Evolutionary conservation across 2,888 invertebrate genomes (phyloP).

Genomic region (Synergus laeviventris): DNA sequence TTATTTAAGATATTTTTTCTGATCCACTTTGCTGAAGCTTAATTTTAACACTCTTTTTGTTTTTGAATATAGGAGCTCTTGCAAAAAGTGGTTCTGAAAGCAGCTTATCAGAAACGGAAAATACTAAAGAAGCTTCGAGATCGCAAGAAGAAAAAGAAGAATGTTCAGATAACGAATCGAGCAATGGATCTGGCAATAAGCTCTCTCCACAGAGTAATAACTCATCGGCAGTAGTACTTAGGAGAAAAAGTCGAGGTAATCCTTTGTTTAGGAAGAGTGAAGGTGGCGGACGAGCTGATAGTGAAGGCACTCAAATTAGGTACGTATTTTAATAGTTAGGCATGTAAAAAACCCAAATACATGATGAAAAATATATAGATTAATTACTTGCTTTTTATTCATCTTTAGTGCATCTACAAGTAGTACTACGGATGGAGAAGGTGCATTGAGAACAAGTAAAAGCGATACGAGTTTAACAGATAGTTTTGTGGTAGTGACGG

Average conservation of each 20-base stretch:
- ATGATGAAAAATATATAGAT: neutral
- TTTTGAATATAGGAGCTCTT: slow-evolving; percentile 74
- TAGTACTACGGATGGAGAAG: slow-evolving; percentile 66
- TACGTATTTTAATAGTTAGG: slow-evolving; percentile 48
- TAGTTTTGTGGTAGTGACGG: slow-evolving; percentile 89
- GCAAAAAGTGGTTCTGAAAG: slow-evolving; percentile 93
- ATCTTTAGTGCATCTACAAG: slow-evolving; percentile 62
- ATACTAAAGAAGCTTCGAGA: slow-evolving; percentile 84
- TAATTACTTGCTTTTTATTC: slow-evolving; percentile 10
- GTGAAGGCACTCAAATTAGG: slow-evolving; percentile 72
- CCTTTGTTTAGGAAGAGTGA: slow-evolving; percentile 83
- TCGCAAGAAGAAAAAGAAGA: slow-evolving; percentile 85
- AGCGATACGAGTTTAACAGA: slow-evolving; percentile 94
- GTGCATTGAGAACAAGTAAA: slow-evolving; percentile 88
- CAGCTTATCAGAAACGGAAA: slow-evolving; percentile 87
- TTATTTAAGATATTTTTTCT: slow-evolving; percentile 37
- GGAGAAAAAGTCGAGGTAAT: slow-evolving; percentile 82
- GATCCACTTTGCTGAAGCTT: slow-evolving; percentile 14
- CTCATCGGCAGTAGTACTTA: slow-evolving; percentile 78
- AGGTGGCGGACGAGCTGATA: slow-evolving; percentile 76
- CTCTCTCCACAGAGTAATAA: slow-evolving; percentile 68
- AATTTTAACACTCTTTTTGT: slow-evolving; percentile 13
- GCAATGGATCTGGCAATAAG: slow-evolving; percentile 69
- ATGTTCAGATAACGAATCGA: slow-evolving; percentile 82
- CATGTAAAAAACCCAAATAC: neutral